Evolutionary conservation across 53 echinoderm and acorn worm genomes (phyloP).

Genomic region (Henricia sp.): DNA sequence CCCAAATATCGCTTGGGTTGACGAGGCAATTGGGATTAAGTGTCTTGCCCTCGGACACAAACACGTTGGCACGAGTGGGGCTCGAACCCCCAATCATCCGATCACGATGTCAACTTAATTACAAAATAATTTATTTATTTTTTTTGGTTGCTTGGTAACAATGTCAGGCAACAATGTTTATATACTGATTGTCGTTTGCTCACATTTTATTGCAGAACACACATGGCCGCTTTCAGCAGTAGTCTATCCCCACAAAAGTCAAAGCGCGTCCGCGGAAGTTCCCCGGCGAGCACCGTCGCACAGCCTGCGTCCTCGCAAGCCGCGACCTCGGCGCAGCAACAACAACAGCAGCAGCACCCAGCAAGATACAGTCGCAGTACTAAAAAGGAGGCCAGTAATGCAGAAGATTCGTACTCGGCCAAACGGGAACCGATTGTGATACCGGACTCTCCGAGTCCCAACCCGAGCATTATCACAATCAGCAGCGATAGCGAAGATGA

Average conservation of each 20-base stretch:
- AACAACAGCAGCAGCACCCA: neutral
- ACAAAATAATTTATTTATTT: neutral
- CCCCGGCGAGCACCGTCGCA: constrained; percentile 66
- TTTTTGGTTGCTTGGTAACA: no score
- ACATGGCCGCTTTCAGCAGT: constrained; percentile 92
- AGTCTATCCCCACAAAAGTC: constrained; percentile 98
- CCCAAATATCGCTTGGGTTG: no score
- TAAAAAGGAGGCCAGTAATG: constrained; percentile 38
- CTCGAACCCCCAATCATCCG: no score
- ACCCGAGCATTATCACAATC: constrained; percentile 93
- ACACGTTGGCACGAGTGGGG: no score
- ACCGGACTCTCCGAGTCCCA: constrained; percentile 89
- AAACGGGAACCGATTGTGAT: constrained; percentile 97
- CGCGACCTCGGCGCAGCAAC: neutral
- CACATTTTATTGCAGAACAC: constrained; percentile 75
- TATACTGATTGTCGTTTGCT: neutral
- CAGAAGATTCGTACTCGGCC: constrained; percentile 69
- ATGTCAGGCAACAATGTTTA: neutral
- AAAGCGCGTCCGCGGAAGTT: constrained; percentile 88
- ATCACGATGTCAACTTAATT: neutral
- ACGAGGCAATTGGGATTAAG: no score
- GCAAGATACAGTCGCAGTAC: constrained; percentile 4
- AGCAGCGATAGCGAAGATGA: constrained; percentile 97
- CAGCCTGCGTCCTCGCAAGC: constrained; percentile 34
- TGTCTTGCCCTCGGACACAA: no score